These are phyloP conservation scores for Watsonalla cultraria DNA, from an alignment of 2,888 invertebrate species.

Conservation along the genomic window DNA sequence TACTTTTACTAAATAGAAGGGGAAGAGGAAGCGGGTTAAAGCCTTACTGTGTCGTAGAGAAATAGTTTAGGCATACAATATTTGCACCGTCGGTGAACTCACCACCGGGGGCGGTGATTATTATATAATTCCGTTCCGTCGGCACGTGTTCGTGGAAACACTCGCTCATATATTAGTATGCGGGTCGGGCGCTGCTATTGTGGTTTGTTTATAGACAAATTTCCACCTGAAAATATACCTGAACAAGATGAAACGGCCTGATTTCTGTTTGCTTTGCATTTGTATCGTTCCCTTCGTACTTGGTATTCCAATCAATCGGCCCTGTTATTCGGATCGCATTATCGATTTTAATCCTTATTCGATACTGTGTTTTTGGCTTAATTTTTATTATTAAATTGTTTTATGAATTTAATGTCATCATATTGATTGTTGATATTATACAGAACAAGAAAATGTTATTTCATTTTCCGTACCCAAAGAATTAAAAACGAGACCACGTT, in stretches of 20 bases:
- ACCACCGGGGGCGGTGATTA: background rate
- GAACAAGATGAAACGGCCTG: constrained; percentile 31
- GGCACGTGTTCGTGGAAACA: constrained; percentile 20
- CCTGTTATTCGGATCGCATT: background rate
- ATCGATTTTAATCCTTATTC: background rate
- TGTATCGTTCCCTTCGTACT: constrained; percentile 15
- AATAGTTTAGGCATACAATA: no score
- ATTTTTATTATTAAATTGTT: no score
- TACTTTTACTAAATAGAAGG: no score
- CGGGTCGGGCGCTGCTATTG: constrained; percentile 40
- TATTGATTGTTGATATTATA: no score
- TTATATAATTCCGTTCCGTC: constrained; percentile 4
- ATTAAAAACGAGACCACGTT: no score
- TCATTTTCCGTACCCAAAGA: no score
- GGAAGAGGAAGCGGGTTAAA: no score
- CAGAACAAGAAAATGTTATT: no score
- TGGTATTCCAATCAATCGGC: constrained; percentile 4
- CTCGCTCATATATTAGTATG: constrained; percentile 41
- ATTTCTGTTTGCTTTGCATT: constrained; percentile 41
- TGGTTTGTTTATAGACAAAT: constrained; percentile 55
- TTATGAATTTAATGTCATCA: no score
- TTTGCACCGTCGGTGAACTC: no score
- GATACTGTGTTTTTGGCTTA: background rate
- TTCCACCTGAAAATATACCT: constrained; percentile 45
- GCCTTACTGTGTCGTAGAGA: no score